phyloP scores from a whole-genome alignment of 2,888 invertebrate species.

The Mythimna impura region DNA sequence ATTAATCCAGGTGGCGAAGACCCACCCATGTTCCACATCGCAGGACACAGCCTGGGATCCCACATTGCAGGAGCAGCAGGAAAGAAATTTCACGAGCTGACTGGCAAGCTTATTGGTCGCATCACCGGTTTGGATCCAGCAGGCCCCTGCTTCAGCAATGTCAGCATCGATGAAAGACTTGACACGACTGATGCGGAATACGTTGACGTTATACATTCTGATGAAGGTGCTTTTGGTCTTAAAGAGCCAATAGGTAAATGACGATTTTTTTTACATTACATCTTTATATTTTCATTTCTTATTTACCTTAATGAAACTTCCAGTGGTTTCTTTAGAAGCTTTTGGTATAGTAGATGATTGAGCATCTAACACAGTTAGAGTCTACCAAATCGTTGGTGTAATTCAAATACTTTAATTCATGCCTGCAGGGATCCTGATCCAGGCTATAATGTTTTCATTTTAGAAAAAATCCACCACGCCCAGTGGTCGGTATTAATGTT shows the following conservation, averaged over 20 bases:
- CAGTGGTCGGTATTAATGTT: too few species aligned
- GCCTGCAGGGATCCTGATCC: too few species aligned
- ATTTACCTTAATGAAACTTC: not conserved
- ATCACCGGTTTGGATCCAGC: not conserved
- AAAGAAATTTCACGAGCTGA: not conserved
- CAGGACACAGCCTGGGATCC: constrained; percentile 1
- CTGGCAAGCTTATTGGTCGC: not conserved
- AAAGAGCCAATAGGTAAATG: not conserved
- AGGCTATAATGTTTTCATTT: too few species aligned
- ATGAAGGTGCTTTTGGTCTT: not conserved
- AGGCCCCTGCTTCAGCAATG: not conserved
- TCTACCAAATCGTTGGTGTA: too few species aligned
- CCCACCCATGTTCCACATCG: not conserved
- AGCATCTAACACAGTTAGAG: not conserved
- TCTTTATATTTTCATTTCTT: not conserved
- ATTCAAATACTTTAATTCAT: too few species aligned
- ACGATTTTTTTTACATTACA: not conserved
- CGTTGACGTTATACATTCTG: not conserved
- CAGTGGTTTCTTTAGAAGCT: not conserved
- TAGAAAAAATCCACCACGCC: too few species aligned
- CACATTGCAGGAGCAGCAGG: not conserved
- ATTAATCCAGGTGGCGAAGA: not conserved
- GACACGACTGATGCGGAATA: not conserved
- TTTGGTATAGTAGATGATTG: not conserved
- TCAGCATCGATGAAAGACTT: not conserved